A percentile compares a stretch with the other conserved stretches of the same genome.
These are phyloP conservation scores for Noctua janthina DNA, from an alignment of 2,888 invertebrate species.

Conservation along the genomic window DNA sequence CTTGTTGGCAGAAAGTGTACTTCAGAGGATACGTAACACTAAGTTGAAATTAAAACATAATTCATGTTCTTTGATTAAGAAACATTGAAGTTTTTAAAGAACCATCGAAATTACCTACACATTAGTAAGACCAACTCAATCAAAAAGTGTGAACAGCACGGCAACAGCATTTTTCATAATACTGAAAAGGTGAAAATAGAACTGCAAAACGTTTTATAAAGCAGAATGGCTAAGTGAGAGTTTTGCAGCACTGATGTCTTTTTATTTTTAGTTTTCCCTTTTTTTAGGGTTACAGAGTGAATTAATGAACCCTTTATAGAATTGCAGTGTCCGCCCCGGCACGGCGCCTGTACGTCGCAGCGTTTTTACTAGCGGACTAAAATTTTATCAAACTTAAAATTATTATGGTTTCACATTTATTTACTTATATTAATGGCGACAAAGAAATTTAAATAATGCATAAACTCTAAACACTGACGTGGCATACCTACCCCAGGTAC, in stretches of 20 bases:
- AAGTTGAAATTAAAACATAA: neutral
- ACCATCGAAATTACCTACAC: neutral
- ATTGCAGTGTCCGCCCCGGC: neutral
- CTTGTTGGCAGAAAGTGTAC: conserved; percentile 11
- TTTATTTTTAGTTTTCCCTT: neutral
- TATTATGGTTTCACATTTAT: neutral
- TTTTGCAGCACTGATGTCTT: neutral
- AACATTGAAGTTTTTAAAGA: neutral
- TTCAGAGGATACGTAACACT: neutral
- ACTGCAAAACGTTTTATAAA: neutral
- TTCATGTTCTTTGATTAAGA: neutral
- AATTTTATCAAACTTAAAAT: conserved; percentile 1
- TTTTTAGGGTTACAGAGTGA: neutral
- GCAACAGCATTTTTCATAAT: neutral
- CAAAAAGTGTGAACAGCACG: neutral
- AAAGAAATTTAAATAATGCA: neutral
- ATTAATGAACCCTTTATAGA: neutral
- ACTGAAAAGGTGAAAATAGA: neutral
- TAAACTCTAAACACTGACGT: neutral
- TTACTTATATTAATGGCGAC: neutral
- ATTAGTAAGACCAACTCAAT: neutral
- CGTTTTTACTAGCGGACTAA: neutral
- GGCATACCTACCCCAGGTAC: neutral
- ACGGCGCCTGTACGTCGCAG: neutral
- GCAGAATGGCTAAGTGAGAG: neutral